Conservation (phyloP, 2,113 vertebrate genomes). For the Lepidiolamprologus cunningtoni region DNA sequence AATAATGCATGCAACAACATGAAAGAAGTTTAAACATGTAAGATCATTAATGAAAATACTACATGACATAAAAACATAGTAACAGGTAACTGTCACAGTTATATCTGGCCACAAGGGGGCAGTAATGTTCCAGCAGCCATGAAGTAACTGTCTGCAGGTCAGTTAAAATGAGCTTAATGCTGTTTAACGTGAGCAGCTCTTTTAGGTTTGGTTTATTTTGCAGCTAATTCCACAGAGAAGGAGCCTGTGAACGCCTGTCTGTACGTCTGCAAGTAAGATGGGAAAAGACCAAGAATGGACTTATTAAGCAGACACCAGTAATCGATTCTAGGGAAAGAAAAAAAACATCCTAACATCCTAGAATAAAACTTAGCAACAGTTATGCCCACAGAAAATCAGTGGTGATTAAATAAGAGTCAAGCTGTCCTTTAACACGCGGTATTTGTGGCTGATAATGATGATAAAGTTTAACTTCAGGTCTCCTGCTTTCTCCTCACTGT, state of each 20-base stretch:
- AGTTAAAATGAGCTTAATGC: background rate
- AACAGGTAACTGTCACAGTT: background rate
- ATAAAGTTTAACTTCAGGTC: background rate
- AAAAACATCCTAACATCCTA: background rate
- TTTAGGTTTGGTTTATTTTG: background rate
- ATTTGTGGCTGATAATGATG: background rate
- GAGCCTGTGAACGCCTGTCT: background rate
- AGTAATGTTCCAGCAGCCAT: background rate
- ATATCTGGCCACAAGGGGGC: background rate
- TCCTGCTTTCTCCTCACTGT: background rate
- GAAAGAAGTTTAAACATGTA: background rate
- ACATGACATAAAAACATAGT: background rate
- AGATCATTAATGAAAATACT: background rate
- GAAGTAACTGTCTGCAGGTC: background rate
- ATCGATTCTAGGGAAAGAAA: background rate
- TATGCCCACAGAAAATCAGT: background rate
- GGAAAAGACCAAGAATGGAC: background rate
- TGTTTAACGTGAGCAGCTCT: background rate
- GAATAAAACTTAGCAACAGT: background rate
- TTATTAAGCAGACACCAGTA: background rate
- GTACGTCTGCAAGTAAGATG: background rate
- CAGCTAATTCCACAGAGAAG: background rate
- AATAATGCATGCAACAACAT: background rate
- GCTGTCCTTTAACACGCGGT: fast-evolving
- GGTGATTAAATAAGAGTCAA: background rate